A percentile compares a stretch with the other conserved stretches of the same genome.
Evolutionary conservation across 2,797 vertebrate genomes (phyloP).

Genomic region (Dromococcyx pavoninus): DNA sequence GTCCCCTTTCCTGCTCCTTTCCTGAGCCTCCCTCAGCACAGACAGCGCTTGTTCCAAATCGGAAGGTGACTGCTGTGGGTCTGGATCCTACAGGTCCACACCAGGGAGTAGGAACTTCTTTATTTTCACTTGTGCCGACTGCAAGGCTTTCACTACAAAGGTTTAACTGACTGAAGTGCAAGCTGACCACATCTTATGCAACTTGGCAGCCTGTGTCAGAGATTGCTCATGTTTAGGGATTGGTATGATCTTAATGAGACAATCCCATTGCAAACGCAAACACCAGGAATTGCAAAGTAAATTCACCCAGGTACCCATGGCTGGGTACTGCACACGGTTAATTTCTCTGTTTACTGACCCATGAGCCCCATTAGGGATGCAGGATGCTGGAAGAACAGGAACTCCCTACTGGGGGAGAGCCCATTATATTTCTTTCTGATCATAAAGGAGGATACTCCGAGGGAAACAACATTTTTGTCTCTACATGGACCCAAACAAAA

Average conservation of each 20-base stretch:
- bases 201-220: neutral
- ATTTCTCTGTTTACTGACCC: neutral
- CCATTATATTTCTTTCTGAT: neutral
- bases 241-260: neutral
- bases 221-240: neutral
- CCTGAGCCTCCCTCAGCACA: constrained; percentile 37
- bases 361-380: neutral
- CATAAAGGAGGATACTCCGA: neutral
- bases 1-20: constrained; percentile 42
- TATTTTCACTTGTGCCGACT: neutral
- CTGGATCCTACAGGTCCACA: neutral
- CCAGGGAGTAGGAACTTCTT: neutral
- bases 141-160: neutral
- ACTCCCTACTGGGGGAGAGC: neutral
- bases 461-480: neutral
- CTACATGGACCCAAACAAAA: neutral
- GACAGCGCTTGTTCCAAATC: constrained; percentile 15
- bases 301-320: neutral
- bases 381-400: neutral
- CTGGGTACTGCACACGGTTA: neutral
- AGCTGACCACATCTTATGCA: neutral
- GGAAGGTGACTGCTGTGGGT: constrained; percentile 20
- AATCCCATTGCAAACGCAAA: neutral
- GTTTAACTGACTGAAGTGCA: neutral
- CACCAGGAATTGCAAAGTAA: neutral